Evolutionary conservation across 1,140 invertebrate species (phyloP).

Genomic region (Acyrthosiphon pisum): DNA sequence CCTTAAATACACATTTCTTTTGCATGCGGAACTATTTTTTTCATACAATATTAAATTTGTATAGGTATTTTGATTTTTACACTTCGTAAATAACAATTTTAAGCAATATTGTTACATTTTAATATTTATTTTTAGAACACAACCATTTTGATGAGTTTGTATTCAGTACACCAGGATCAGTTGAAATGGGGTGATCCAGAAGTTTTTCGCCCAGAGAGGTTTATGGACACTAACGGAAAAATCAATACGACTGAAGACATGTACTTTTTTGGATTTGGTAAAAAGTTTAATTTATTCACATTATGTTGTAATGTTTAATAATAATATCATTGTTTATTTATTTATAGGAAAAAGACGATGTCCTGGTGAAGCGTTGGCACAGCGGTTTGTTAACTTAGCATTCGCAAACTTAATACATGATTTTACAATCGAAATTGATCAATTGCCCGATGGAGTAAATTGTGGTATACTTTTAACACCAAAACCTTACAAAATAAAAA

Average conservation of each 20-base stretch:
- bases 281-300: slow-evolving; percentile 58
- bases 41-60: neutral
- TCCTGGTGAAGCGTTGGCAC: slow-evolving; percentile 77
- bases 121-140: slow-evolving; percentile 63
- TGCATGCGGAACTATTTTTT: neutral
- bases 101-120: neutral
- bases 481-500: slow-evolving; percentile 46
- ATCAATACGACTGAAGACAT: slow-evolving; percentile 67
- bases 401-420: slow-evolving; percentile 44
- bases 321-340: neutral
- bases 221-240: slow-evolving; percentile 66
- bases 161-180: slow-evolving; percentile 71
- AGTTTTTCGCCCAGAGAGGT: slow-evolving; percentile 76
- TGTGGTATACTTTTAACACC: slow-evolving; percentile 38
- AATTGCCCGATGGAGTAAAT: slow-evolving; percentile 28
- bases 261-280: slow-evolving; percentile 75
- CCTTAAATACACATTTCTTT: neutral
- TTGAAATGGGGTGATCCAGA: slow-evolving; percentile 73
- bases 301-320: neutral
- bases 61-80: neutral
- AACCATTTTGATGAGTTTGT: slow-evolving; percentile 71
- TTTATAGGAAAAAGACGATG: slow-evolving; percentile 76
- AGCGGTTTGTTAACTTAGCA: slow-evolving; percentile 22
- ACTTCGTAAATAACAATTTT: neutral
- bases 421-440: slow-evolving; percentile 32